Base-by-base conservation (phyloP, 2,797 vertebrate species). In the Pangasius larnaudii region DNA sequence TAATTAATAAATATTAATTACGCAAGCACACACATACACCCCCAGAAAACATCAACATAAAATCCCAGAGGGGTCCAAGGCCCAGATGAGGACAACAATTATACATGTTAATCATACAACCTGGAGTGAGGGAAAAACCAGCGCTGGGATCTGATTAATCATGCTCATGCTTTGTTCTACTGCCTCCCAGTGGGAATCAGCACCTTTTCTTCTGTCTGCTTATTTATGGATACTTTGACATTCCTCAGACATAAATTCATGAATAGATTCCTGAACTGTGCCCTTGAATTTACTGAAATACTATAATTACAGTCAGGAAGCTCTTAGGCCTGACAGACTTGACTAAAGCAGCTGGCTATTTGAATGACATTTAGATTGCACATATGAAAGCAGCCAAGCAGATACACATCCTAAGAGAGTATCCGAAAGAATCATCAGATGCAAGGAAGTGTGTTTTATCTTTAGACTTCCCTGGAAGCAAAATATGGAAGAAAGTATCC, bases 341-440 rank as follows among this genome's bases (percentile, higher is more conserved):
- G 39, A 61, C n/a, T 46, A 59, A 79, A 53, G 87, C 33, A 33
- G 53, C n/a, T 59, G 11, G 74, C 82, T 53, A 46, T 79, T 13
- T 88, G 67, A 74, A 56, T 39, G 75, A 82, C 84, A 63, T 86
- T 86, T 51, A 75, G 42, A 88, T 85, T 88, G 59, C 78, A 82
- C 46, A 42, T 39, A 75, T 19, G 24, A 71, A 85, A 81, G 84
- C 67, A 65, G 16, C 56, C 78, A 59, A 67, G 82, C 87, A 79
- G n/a, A 59, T 59, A 69, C 81, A 88, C 81, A 84, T 88, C 53
- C 46, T 80, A 42, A 42, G 8, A 71, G 78, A 74, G 27, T 27
- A 58, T 85, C 81, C 16, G 6, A 56, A 53, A 69, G 59, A 39
- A 75, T 84, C 30, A 77, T 42, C 33, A 59, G 67, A 85, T 30